phyloP scores from a whole-genome alignment of 2,797 vertebrate genomes.

The Loris lydekkerianus region DNA sequence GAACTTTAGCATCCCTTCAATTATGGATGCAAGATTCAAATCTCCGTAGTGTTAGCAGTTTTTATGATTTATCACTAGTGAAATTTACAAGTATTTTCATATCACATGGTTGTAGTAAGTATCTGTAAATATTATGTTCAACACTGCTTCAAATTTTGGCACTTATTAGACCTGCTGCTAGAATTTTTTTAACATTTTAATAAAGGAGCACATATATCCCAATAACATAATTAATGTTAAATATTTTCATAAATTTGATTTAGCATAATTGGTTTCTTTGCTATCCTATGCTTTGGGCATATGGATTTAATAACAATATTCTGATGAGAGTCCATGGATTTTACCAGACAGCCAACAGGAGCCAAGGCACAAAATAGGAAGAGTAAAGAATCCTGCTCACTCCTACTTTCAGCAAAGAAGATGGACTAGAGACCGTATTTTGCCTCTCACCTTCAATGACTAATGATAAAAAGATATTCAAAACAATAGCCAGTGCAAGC shows the following conservation, averaged over 20 bases:
- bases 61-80: constrained; percentile 63
- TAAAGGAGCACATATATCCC: constrained; percentile 19
- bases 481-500: not conserved
- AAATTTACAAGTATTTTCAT: constrained; percentile 75
- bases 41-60: constrained; percentile 36
- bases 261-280: not conserved
- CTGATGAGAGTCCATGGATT: not conserved
- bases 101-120: constrained; percentile 45
- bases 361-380: not conserved
- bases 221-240: not conserved
- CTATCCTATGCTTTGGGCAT: not conserved
- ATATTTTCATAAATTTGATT: constrained; percentile 16
- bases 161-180: constrained; percentile 61
- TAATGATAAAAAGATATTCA: not conserved
- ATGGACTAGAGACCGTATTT: not conserved
- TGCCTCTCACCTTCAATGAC: not conserved
- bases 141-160: constrained; percentile 36
- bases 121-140: constrained; percentile 63
- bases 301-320: constrained; percentile 20
- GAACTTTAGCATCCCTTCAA: constrained; percentile 42
- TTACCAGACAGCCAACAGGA: not conserved
- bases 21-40: constrained; percentile 26
- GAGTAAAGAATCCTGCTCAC: not conserved
- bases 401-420: not conserved
- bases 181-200: constrained; percentile 46